Evolutionary conservation across 2,888 invertebrate genomes (phyloP).

Genomic region (Ormyrus thymus): DNA sequence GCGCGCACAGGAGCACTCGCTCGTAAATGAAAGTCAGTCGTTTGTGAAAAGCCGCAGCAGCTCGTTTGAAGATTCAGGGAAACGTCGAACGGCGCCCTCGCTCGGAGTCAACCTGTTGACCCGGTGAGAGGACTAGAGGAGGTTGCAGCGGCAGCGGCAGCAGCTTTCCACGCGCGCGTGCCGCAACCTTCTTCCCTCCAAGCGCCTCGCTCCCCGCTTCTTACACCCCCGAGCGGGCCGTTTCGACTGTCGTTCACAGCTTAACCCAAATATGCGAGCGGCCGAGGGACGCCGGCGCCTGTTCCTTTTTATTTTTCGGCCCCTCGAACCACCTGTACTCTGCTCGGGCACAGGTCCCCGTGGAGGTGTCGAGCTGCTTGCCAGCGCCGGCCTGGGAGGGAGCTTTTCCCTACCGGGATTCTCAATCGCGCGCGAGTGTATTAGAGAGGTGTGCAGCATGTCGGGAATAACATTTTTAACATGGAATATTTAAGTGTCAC

Average conservation of each 20-base stretch:
- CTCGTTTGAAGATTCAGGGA: slow-evolving; percentile 41
- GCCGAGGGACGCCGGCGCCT: slow-evolving; percentile 44
- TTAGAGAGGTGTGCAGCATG: too few species aligned
- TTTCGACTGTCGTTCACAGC: slow-evolving; percentile 61
- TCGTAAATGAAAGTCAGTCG: slow-evolving; percentile 48
- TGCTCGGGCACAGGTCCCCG: neutral
- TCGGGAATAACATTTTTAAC: too few species aligned
- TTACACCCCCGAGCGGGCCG: slow-evolving; percentile 33
- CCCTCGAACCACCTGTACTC: slow-evolving; percentile 29
- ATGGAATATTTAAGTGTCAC: too few species aligned
- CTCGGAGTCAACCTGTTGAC: slow-evolving; percentile 54
- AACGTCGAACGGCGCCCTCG: slow-evolving; percentile 18
- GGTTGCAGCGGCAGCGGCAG: slow-evolving; percentile 36
- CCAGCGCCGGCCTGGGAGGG: neutral
- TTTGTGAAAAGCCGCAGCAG: slow-evolving; percentile 40
- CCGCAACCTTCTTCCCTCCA: slow-evolving; percentile 51
- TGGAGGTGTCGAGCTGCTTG: neutral
- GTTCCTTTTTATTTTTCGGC: slow-evolving; percentile 5
- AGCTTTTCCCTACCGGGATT: too few species aligned
- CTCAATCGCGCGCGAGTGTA: too few species aligned
- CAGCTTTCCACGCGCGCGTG: slow-evolving; percentile 47
- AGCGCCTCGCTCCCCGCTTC: neutral
- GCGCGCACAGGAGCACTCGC: neutral
- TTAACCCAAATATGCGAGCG: slow-evolving; percentile 63
- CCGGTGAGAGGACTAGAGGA: slow-evolving; percentile 52